Base-by-base conservation (phyloP, 2,888 invertebrate genomes). In the Venusia cambrica region DNA sequence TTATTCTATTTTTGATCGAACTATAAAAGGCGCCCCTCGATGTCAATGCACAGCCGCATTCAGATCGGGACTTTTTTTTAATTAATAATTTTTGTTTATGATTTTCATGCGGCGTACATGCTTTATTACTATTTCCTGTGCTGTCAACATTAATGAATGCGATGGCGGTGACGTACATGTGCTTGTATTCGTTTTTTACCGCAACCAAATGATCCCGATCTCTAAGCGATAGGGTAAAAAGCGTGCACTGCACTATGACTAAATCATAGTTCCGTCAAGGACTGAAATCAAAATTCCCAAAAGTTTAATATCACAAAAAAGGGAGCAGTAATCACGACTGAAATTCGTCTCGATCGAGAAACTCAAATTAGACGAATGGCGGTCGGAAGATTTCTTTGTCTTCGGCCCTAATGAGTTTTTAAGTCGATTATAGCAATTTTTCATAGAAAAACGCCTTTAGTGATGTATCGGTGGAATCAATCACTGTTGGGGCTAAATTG, bases 381-480 rank as follows among this genome's bases (percentile, higher is more conserved):
- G 79, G 75, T 68, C 74, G 73, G 76, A 53, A 69, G 76, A 73
- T 75, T 78, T 79, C 85, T 87, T 87, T 87, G 87, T 87, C 87
- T 87, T 81, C 77, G 66, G 62, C 76, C 43, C 78, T 85, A 87
- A 87, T 85, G 87, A 87, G 84, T 87, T 87, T 87, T 87, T 87
- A 87, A 87, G 87, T 87, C 87, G 87, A 87, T 87, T 87, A 85
- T 81, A 70, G 80, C 81, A 74, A 87, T 87, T 87, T 87, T 87
- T 87, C 87, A 87, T 87, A 87, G 87, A 85, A 87, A 85, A 87
- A 81, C 83, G 76, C 84, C 72, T 78, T 77, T 81, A 79, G 85
- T 87, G 87, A 87, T 87, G 87, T 83, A 87, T 87, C 73, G 83
- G 69, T 66, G 57, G 81, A 73, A 87, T 87, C 87, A 87, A 87